Percentiles rank a stretch among this genome's conserved stretches.
Conservation (phyloP, 2,888 invertebrate genomes). For the Stenotaenia linearis region DNA sequence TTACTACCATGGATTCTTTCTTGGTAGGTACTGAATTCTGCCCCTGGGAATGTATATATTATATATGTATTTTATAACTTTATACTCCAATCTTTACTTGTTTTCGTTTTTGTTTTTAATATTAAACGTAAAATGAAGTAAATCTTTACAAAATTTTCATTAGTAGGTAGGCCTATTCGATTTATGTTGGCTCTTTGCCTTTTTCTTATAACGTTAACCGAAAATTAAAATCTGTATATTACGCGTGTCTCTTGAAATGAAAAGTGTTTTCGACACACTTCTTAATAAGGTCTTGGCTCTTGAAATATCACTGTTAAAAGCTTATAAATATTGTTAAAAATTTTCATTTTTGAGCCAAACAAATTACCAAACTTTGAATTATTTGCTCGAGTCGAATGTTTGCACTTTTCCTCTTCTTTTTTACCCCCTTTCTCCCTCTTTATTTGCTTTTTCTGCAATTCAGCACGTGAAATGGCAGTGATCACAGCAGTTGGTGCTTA, state of each 20-base stretch:
- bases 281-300: neutral
- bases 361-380: neutral
- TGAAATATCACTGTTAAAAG: neutral
- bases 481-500: conserved; percentile 10
- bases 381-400: neutral
- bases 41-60: neutral
- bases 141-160: neutral
- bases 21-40: conserved; percentile 59
- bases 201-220: neutral
- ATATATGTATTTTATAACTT: neutral
- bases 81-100: neutral
- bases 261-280: conserved; percentile 5
- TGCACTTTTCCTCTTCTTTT: neutral
- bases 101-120: neutral
- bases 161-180: conserved; percentile 1
- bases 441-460: neutral
- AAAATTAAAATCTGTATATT: neutral
- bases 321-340: neutral
- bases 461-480: conserved; percentile 2
- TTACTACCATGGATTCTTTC: conserved; percentile 83
- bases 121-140: neutral
- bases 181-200: conserved; percentile 14
- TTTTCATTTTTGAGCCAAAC: neutral
- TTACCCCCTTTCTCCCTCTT: neutral
- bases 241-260: neutral